phyloP scores from a whole-genome alignment of 2,888 invertebrate genomes.

The Dromius quadrimaculatus region DNA sequence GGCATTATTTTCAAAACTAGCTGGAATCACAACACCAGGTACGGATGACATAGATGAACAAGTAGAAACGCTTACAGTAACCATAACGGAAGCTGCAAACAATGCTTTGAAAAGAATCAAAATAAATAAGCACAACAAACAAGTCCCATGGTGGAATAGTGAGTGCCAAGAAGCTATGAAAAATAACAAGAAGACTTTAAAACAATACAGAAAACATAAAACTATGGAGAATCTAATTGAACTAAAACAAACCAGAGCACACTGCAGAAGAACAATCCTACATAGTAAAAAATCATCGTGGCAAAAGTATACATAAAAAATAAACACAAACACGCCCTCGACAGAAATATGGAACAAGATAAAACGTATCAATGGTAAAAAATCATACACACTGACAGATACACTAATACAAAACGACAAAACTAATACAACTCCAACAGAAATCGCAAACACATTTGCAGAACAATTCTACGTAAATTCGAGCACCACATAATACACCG shows the following conservation, averaged over 20 bases:
- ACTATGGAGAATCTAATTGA: neutral
- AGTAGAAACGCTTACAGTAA: neutral
- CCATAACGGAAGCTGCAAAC: neutral
- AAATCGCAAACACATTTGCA: neutral
- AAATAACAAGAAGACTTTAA: neutral
- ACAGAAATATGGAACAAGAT: neutral
- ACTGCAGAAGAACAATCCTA: neutral
- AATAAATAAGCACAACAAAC: neutral
- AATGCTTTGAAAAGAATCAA: neutral
- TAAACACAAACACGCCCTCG: neutral
- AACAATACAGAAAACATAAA: neutral
- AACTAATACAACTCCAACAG: neutral
- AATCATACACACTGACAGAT: neutral
- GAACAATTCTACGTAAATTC: neutral
- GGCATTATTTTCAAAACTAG: neutral
- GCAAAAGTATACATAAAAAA: neutral
- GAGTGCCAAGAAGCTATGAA: neutral
- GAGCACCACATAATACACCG: neutral
- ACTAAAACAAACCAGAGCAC: neutral
- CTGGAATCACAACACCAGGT: neutral
- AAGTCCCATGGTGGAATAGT: neutral
- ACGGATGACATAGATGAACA: neutral
- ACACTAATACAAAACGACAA: neutral
- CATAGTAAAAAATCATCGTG: neutral
- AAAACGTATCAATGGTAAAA: neutral